Evolutionary conservation across 1,140 invertebrate genomes (phyloP).

Genomic region (Rhagoletis zephyria): DNA sequence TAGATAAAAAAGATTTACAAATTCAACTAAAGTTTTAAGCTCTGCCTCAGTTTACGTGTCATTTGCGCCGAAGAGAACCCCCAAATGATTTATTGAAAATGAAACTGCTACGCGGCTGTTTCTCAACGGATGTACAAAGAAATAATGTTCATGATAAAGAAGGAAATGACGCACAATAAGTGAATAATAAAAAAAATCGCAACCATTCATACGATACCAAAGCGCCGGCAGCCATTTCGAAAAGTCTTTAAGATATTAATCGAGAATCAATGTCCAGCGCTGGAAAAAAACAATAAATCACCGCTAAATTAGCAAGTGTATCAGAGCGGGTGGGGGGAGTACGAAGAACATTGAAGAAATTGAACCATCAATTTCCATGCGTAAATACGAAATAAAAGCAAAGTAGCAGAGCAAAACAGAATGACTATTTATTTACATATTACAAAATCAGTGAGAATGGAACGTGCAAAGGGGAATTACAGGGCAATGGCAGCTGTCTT

Average conservation of each 20-base stretch:
- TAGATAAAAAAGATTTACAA: neutral
- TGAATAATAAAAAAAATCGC: neutral
- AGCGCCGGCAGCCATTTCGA: neutral
- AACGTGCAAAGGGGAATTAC: neutral
- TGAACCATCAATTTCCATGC: neutral
- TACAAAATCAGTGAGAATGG: neutral
- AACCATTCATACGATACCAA: neutral
- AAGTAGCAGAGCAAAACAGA: neutral
- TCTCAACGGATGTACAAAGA: neutral
- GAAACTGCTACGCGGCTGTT: neutral
- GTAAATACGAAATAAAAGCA: neutral
- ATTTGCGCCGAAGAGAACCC: neutral
- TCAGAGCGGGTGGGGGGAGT: neutral
- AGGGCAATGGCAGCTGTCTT: neutral
- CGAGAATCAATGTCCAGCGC: conserved; percentile 4
- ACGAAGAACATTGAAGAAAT: neutral
- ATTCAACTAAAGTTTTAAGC: neutral
- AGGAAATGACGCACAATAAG: neutral
- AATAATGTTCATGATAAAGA: neutral
- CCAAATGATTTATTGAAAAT: neutral
- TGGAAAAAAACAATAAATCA: neutral
- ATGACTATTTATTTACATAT: neutral
- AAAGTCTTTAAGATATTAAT: neutral
- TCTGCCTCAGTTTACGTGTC: neutral
- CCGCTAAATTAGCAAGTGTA: neutral